phyloP scores from a whole-genome alignment of 2,113 vertebrate genomes.

The Hystrix brachyura region DNA sequence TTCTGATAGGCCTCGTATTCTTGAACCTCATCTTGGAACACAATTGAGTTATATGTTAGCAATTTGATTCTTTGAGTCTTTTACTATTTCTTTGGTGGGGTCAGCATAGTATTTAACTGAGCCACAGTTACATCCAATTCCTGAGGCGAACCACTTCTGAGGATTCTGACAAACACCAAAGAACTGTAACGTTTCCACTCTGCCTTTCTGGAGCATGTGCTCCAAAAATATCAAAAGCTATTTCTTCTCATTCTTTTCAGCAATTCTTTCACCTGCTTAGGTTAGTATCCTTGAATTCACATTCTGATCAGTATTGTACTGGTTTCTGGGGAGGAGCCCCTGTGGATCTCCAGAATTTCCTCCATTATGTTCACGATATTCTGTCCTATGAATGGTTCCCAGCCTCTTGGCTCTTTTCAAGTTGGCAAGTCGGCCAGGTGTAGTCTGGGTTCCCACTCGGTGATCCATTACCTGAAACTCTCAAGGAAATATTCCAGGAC shows the following conservation, averaged over 20 bases:
- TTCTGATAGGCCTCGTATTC: neutral
- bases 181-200: neutral
- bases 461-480: neutral
- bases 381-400: neutral
- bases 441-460: neutral
- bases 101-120: constrained; percentile 16
- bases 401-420: neutral
- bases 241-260: neutral
- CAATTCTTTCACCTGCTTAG: neutral
- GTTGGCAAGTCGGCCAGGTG: neutral
- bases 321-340: neutral
- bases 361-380: neutral
- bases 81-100: neutral
- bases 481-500: neutral
- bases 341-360: neutral
- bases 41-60: neutral
- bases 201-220: neutral
- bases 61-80: neutral
- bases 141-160: neutral
- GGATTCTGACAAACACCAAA: neutral
- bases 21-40: neutral
- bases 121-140: neutral
- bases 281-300: neutral
- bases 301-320: neutral
- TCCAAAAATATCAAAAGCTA: no score